phyloP scores from a whole-genome alignment of 2,797 vertebrate species.

The Leptodactylus fallax region DNA sequence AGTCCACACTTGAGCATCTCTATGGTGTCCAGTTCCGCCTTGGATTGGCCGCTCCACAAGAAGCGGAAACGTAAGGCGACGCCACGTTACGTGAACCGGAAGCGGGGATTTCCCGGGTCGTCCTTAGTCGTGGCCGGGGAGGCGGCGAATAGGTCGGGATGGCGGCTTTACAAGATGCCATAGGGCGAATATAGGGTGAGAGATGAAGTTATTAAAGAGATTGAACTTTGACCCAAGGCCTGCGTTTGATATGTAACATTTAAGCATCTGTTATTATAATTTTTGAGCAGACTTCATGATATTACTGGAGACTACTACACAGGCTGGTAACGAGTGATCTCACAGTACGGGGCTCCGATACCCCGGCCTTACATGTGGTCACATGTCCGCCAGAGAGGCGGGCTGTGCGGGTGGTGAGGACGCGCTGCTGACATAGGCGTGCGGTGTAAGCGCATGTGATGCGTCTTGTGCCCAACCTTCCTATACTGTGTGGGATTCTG shows the following conservation, averaged over 20 bases:
- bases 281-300: too few relatives aligned
- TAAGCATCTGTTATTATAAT: too few relatives aligned
- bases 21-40: constrained; percentile 3
- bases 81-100: constrained; percentile 10
- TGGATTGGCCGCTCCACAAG: not conserved
- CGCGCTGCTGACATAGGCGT: too few relatives aligned
- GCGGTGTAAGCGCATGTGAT: too few relatives aligned
- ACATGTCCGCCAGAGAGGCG: not conserved
- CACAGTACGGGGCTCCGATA: too few relatives aligned
- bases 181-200: constrained; percentile 21
- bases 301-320: not conserved
- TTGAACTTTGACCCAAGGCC: not conserved
- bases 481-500: too few relatives aligned
- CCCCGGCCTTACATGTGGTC: not conserved
- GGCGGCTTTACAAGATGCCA: not conserved
- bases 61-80: not conserved
- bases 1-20: not conserved
- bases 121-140: not conserved
- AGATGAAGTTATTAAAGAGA: not conserved
- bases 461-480: too few relatives aligned
- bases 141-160: not conserved
- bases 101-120: not conserved
- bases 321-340: not conserved
- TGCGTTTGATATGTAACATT: not conserved
- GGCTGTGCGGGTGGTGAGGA: not conserved